Conservation (phyloP, 2,113 vertebrate species). For the Entomyzon cyanotis region DNA sequence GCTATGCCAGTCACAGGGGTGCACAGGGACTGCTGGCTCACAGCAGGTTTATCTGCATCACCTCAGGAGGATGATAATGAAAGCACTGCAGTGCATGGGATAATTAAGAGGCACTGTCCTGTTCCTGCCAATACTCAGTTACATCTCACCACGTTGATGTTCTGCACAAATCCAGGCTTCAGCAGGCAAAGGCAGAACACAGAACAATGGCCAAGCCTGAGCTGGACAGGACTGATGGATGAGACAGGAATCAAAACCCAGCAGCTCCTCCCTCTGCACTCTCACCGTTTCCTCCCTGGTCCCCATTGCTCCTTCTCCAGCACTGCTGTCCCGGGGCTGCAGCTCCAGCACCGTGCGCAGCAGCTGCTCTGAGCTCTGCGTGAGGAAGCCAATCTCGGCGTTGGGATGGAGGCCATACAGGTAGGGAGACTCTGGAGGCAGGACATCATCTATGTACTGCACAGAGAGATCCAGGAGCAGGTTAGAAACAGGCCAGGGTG, state of each 20-base stretch:
- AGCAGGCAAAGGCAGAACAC: not conserved
- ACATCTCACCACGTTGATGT: not conserved
- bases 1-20: not conserved
- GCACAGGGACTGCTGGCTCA: not conserved
- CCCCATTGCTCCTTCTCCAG: constrained; percentile 60
- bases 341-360: constrained; percentile 88
- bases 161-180: not conserved
- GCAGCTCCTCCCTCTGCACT: not conserved
- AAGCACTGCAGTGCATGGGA: not conserved
- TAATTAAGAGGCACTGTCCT: constrained; percentile 15
- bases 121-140: not conserved
- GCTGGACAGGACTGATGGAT: not conserved
- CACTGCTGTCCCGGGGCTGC: constrained; percentile 83
- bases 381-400: constrained; percentile 93
- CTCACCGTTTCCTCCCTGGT: constrained; percentile 87
- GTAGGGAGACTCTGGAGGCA: constrained; percentile 89
- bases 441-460: constrained; percentile 87
- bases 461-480: not conserved
- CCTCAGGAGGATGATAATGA: not conserved
- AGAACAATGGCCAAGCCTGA: not conserved
- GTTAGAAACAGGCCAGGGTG: not conserved
- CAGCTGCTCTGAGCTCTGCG: constrained; percentile 89
- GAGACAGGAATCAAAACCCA: not conserved
- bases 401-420: constrained; percentile 96
- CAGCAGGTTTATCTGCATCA: not conserved